Percentiles rank a stretch among this genome's conserved stretches.
Evolutionary conservation across 2,113 vertebrate genomes (phyloP).

Genomic region (Mastomys natalensis): DNA sequence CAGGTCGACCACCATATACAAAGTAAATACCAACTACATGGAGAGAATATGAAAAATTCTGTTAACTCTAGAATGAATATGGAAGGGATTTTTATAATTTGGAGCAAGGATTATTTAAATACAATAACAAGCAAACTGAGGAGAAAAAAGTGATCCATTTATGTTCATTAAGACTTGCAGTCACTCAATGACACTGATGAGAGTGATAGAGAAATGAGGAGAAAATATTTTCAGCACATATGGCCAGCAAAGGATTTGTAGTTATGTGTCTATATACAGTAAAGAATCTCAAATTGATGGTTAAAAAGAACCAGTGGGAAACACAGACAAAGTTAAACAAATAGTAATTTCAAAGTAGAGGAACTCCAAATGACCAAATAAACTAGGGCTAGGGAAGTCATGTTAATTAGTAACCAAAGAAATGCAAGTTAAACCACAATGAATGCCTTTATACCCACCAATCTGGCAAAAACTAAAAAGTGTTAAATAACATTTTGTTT

Average conservation of each 20-base stretch:
- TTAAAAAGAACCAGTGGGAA: slow-evolving; percentile 44
- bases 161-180: slow-evolving; percentile 50
- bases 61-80: slow-evolving; percentile 30
- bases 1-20: background rate
- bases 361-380: slow-evolving; percentile 23
- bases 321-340: slow-evolving; percentile 21
- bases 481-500: slow-evolving; percentile 28
- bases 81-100: background rate
- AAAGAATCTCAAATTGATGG: background rate
- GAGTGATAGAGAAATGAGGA: slow-evolving; percentile 27
- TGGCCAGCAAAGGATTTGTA: background rate
- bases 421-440: slow-evolving; percentile 31
- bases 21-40: slow-evolving; percentile 32
- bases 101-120: slow-evolving; percentile 47
- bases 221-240: slow-evolving; percentile 29
- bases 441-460: background rate
- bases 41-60: background rate
- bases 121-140: background rate
- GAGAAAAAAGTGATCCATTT: background rate
- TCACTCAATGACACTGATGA: slow-evolving; percentile 27
- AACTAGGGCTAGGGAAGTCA: background rate
- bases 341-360: slow-evolving; percentile 49
- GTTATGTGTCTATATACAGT: background rate
- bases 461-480: slow-evolving; percentile 30
- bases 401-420: slow-evolving; percentile 53